phyloP scores from a whole-genome alignment of 1,140 invertebrate genomes.

The Papilio xuthus region DNA sequence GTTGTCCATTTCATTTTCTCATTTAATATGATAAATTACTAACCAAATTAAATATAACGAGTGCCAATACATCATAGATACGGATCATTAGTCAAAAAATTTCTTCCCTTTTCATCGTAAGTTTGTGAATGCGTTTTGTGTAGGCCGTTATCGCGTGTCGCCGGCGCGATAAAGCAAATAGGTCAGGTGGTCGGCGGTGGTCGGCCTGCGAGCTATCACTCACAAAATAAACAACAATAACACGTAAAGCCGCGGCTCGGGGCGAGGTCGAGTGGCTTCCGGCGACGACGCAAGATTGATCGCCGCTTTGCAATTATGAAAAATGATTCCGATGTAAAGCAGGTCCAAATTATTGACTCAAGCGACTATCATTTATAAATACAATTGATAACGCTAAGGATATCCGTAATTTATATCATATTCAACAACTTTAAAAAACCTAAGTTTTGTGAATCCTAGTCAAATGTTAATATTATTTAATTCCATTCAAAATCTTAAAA shows the following conservation, averaged over 20 bases:
- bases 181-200: slow-evolving; percentile 53
- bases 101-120: slow-evolving; percentile 45
- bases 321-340: slow-evolving; percentile 41
- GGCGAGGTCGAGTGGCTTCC: slow-evolving; percentile 70
- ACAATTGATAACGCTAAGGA: neutral
- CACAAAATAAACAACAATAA: slow-evolving; percentile 71
- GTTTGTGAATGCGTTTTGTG: slow-evolving; percentile 50
- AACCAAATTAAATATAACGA: slow-evolving; percentile 28
- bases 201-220: slow-evolving; percentile 51
- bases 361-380: neutral
- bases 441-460: neutral
- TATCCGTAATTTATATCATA: neutral
- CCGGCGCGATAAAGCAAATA: slow-evolving; percentile 57
- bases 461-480: neutral
- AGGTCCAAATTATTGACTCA: neutral
- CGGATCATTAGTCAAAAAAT: slow-evolving; percentile 42
- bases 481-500: neutral
- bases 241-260: slow-evolving; percentile 56
- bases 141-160: slow-evolving; percentile 61
- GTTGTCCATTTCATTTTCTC: neutral
- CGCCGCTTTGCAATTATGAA: slow-evolving; percentile 54
- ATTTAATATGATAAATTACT: slow-evolving; percentile 16
- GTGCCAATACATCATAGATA: slow-evolving; percentile 49
- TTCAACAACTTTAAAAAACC: neutral
- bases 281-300: slow-evolving; percentile 65